Base-by-base conservation (phyloP, 2,797 vertebrate genomes). In the Sorex maritimensis region DNA sequence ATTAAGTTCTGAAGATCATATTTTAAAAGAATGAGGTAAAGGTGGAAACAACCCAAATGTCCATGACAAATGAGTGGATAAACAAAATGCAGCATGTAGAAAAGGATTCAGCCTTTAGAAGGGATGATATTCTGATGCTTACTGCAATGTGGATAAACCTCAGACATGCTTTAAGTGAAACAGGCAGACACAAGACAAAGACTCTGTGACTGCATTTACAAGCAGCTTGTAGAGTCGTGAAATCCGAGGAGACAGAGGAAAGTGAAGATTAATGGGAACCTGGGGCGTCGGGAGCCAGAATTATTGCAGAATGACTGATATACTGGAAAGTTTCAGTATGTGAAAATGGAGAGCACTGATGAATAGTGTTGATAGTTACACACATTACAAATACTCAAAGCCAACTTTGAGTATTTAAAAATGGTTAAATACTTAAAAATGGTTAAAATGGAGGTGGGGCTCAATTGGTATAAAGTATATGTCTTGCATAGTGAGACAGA, bases 1-100 rank as follows among this genome's bases (percentile, higher is more conserved):
- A 52, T 14, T 52, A 52, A 52, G 26, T 85, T 81, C 58, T 71
- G 41, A 91, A 49, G 69, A 77, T 41, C 38, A 41, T 46, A 69
- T 67, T 81, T 82, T 4, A 44, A 71, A 90, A 68, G 44, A 78
- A 68, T 77, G 65, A 93, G 34, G 21, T 88, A 81, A 71, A 75
- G 14, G 71, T 72, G 7, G 81, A 58, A 77, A 77, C 13, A 58
- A 28, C 81, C 34, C 52, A 34, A 24, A 26, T 72, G 10, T 74
- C 34, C 52, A 19, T 11, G 55, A 21, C 63, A 41, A 21, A 61
- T 30, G 21, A 58, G 28, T 12, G 24, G 52, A 80, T 71, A 63
- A 75, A 34, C 17, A 61, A 73, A 82, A 81, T 26, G 19, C 38
- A 2, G 4, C 24, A 6, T 52, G 6, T 65, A 46, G 79, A 78